These are phyloP conservation scores for Pseudorasbora parva DNA, from an alignment of 2,113 vertebrate species.

Conservation along the genomic window DNA sequence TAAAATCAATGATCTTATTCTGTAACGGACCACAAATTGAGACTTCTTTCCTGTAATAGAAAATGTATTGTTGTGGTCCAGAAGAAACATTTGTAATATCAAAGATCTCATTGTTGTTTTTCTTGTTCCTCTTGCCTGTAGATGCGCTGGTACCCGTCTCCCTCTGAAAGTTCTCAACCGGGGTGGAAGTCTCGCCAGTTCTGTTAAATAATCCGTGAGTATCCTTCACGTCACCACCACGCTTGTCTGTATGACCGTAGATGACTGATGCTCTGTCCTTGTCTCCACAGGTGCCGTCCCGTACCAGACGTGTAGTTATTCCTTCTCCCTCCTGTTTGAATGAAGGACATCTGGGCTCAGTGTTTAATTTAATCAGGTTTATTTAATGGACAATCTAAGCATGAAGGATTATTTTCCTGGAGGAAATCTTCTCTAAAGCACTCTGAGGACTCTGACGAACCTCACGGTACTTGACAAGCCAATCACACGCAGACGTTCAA, in stretches of 20 bases:
- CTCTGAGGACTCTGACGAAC: constrained; percentile 34
- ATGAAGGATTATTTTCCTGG: constrained; percentile 54
- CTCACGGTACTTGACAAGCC: constrained; percentile 50
- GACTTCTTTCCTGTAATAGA: too few species aligned
- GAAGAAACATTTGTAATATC: neutral
- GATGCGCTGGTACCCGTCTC: constrained; percentile 97
- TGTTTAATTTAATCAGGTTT: constrained; percentile 58
- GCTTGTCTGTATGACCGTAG: neutral
- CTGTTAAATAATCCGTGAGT: constrained; percentile 87
- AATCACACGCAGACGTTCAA: constrained; percentile 42
- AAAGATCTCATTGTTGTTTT: neutral
- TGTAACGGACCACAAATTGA: too few species aligned
- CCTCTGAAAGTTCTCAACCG: constrained; percentile 90
- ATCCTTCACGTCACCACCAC: neutral
- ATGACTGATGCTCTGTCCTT: neutral
- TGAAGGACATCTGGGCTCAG: constrained; percentile 48
- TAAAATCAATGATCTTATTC: too few species aligned
- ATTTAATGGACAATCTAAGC: constrained; percentile 58
- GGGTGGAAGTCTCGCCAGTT: constrained; percentile 98
- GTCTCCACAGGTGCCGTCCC: constrained; percentile 34
- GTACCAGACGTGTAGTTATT: constrained; percentile 25
- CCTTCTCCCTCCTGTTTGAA: constrained; percentile 42
- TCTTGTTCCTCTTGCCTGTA: constrained; percentile 58
- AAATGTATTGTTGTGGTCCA: too few species aligned
- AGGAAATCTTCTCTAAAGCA: constrained; percentile 49